A percentile compares a stretch with the other conserved stretches of the same genome.
Conservation (phyloP, 2,113 vertebrate species). For the Lepidothrix coronata region DNA sequence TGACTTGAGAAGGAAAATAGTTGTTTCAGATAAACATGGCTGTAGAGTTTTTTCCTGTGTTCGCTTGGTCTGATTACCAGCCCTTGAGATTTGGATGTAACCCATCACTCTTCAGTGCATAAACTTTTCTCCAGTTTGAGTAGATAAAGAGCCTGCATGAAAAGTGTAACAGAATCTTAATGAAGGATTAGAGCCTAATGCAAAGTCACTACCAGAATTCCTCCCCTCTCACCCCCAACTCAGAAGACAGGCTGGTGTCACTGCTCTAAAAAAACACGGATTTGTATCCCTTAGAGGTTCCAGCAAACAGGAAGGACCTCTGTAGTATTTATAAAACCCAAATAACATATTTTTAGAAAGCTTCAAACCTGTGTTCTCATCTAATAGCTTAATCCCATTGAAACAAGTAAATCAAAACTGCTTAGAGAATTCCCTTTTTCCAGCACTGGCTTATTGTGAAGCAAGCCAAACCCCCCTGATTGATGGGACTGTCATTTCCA, state of each 20-base stretch:
- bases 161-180: background rate
- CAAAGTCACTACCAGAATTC: background rate
- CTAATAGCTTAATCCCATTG: background rate
- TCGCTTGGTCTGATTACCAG: background rate
- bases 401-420: background rate
- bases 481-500: conserved; percentile 13
- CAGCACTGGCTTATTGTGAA: background rate
- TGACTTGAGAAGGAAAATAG: background rate
- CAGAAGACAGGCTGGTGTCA: background rate
- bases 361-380: background rate
- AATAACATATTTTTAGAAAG: background rate
- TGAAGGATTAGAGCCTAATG: background rate
- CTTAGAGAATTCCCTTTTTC: conserved; percentile 8
- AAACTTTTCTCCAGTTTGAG: background rate
- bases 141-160: background rate
- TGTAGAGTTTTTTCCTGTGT: background rate
- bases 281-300: background rate
- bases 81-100: background rate
- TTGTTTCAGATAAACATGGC: background rate
- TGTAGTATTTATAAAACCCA: background rate
- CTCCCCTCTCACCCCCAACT: background rate
- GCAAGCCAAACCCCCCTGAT: background rate
- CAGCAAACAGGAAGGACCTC: background rate
- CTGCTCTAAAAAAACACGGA: background rate
- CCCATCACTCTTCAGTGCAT: background rate